Base-by-base conservation (phyloP, 2,888 invertebrate species). In the Cataglyphis livida region DNA sequence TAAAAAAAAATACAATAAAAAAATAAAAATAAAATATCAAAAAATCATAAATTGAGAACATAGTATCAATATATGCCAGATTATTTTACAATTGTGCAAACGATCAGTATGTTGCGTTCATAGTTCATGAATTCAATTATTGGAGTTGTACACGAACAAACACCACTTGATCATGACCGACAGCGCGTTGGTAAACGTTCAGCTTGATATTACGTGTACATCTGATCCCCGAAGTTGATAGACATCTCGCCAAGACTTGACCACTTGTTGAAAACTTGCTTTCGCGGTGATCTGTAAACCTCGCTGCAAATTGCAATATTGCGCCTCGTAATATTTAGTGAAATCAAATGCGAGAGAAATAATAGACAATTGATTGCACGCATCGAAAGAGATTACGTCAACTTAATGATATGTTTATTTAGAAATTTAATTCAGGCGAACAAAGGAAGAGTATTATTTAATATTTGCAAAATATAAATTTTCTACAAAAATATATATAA, bases 191-290 rank as follows among this genome's bases (percentile, higher is more conserved):
- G 12, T 70, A 61, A 79, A 79, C 59, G 18, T 70, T 9, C 48
- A 59, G 25, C 35, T 70, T 44, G 44, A 18, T 32, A 9, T 78
- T 48, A 71, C 48, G 41, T n/a, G n/a, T 28, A 68, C 66, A 59
- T 78, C 32, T 70, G 15, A 12, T 48, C 35, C 32, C 44, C 48
- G 35, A 75, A 65, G 35, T 65, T 66, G 75, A 75, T 59, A 54
- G 54, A 75, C 54, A 64, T 64, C 59, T 65, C 25, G n/a, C 65
- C 75, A 61, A 66, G 44, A 48, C 57, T 48, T 59, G 64, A 70
- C 78, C 81, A 85, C 78, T 86, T 83, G 83, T 86, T 86, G 81
- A 82, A 61, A 68, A 28, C 65, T 81, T 66, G 75, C 44, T 74
- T 57, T 35, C 25, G 44, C 12, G 12, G 32, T 12, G 32, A 75